Evolutionary conservation across 2,113 vertebrate genomes (phyloP), one percentile per base, ranked within the genome.

Genomic region (Natator depressus): DNA sequence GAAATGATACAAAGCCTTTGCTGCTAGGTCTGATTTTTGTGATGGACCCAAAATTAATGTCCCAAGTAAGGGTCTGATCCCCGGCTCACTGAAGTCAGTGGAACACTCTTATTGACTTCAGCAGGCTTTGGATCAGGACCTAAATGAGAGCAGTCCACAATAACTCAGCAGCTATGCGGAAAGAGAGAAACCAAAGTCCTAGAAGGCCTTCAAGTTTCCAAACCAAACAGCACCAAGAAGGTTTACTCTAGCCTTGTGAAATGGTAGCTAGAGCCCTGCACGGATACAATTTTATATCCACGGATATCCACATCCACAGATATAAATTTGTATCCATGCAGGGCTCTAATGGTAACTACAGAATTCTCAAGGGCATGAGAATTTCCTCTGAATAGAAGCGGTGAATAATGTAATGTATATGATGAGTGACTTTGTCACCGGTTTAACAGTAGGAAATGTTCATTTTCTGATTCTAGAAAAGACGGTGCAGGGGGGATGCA

Each of bases 391-490:
- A 47, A 10, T 59, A 24, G 38, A 85, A 86, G 80, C 54, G 89
- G 84, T 88, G n/a, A 84, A 82, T 89, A 85, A 82, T 90, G 84
- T 84, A 89, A 88, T 57, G 35, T 31, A 14, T 49, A 42, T 78
- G 81, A 86, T 78, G 51, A 89, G 93, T 95, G 89, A 69, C 31
- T 83, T 82, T 85, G 81, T 38, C 55, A 49, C 57, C 50, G 53
- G 31, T 57, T 94, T 76, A 94, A 69, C 49, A 49, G 84, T 51
- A 96, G 88, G 46, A 95, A 93, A 91, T 83, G 90, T 2, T 86
- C 6, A 53, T 94, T 95, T 95, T 79, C 80, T 87, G 51, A 50
- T 85, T 94, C 90, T 94, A 92, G 75, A 75, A 76, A 10, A 89
- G 62, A 38, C 75, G 57, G 51, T 24, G 55, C 12, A 31, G 35